These are phyloP conservation scores for Trinorchestia longiramus DNA, from an alignment of 1,140 invertebrate species.

Conservation along the genomic window DNA sequence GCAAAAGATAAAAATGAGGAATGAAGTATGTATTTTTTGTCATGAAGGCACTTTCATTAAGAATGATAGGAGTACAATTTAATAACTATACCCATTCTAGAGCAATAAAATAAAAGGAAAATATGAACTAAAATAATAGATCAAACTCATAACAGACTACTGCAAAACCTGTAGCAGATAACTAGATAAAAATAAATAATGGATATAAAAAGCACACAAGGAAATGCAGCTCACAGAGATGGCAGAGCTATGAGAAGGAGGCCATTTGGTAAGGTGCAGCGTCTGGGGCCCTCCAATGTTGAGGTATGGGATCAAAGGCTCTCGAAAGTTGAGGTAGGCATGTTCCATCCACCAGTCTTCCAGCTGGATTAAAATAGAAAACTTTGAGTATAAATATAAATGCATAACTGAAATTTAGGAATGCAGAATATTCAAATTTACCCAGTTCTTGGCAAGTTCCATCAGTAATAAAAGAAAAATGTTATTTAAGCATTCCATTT, in stretches of 20 bases:
- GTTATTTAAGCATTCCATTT: too few relatives aligned
- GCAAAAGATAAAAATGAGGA: too few relatives aligned
- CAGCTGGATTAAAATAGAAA: background rate
- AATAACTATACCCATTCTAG: too few relatives aligned
- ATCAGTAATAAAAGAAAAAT: too few relatives aligned
- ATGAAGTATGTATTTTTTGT: too few relatives aligned
- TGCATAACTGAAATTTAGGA: background rate
- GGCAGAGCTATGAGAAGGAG: background rate
- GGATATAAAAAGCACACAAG: background rate
- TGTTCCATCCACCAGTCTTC: constrained; percentile 35
- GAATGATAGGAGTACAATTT: too few relatives aligned
- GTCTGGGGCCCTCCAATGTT: constrained; percentile 44
- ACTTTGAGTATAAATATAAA: background rate
- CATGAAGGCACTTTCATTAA: too few relatives aligned
- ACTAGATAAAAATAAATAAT: background rate
- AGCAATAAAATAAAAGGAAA: too few relatives aligned
- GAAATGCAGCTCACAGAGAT: constrained; percentile 3
- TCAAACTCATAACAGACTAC: background rate
- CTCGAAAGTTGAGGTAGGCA: background rate
- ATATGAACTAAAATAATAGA: background rate
- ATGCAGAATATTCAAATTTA: too few relatives aligned
- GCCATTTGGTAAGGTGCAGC: background rate
- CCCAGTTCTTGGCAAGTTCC: too few relatives aligned
- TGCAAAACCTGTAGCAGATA: background rate
- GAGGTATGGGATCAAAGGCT: background rate